These are phyloP conservation scores for Lithophane socia DNA, from an alignment of 2,888 invertebrate genomes.

Conservation along the genomic window DNA sequence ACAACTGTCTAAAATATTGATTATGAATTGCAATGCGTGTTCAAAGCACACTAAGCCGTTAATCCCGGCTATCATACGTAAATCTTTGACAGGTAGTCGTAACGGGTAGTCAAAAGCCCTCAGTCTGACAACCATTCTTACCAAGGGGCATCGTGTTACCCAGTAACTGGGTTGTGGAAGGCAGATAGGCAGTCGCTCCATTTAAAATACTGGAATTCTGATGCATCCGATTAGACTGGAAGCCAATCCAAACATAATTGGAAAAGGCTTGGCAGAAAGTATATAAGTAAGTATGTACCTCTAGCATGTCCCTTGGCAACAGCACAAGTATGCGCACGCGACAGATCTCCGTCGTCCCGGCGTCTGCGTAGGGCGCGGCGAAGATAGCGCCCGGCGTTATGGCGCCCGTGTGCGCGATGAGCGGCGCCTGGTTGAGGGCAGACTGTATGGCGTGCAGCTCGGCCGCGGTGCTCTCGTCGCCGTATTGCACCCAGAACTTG, in stretches of 20 bases:
- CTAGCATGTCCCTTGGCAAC: conserved; percentile 80
- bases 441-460: conserved; percentile 70
- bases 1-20: no score
- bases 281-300: conserved; percentile 72
- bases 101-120: neutral
- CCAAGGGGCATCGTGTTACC: neutral
- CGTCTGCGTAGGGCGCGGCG: conserved; percentile 90
- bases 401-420: conserved; percentile 70
- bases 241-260: neutral
- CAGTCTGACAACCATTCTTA: neutral
- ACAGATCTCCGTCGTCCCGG: conserved; percentile 75
- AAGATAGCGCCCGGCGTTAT: conserved; percentile 87
- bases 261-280: neutral
- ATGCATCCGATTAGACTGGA: neutral
- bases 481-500: conserved; percentile 93
- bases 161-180: neutral
- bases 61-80: neutral
- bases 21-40: no score
- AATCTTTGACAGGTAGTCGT: neutral
- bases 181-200: neutral
- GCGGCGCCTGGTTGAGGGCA: conserved; percentile 69
- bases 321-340: conserved; percentile 89
- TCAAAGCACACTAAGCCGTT: no score
- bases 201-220: neutral
- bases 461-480: conserved; percentile 82